Conservation (phyloP, 1,140 invertebrate genomes). For the Papilio helenus region DNA sequence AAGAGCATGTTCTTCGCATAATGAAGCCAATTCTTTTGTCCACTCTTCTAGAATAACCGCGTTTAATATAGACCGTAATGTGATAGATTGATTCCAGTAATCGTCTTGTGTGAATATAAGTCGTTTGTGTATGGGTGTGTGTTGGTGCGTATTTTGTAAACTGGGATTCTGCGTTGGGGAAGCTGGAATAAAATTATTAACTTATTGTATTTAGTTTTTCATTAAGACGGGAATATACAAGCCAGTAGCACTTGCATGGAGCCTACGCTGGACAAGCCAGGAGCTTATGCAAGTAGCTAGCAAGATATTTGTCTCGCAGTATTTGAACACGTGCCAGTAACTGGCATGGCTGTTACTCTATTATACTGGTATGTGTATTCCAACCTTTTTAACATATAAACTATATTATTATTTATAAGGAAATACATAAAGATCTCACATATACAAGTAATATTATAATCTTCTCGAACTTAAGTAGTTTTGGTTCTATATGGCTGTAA, state of each 20-base stretch:
- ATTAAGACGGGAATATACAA: not conserved
- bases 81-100: constrained; percentile 79
- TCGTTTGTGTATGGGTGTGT: constrained; percentile 55
- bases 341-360: no score
- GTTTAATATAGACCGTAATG: constrained; percentile 79
- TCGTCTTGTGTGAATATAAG: constrained; percentile 69
- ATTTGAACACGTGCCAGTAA: no score
- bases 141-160: constrained; percentile 47
- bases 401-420: no score
- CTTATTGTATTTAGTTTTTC: not conserved
- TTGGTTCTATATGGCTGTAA: not conserved
- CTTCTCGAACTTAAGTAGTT: no score
- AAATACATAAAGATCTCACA: not conserved
- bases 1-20: constrained; percentile 95
- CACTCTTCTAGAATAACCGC: constrained; percentile 96
- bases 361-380: no score
- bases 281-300: no score
- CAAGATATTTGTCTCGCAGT: no score
- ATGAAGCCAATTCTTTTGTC: constrained; percentile 95
- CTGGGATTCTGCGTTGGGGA: constrained; percentile 57
- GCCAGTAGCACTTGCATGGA: no score
- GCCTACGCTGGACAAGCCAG: no score
- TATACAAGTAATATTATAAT: not conserved
- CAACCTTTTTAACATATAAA: no score
- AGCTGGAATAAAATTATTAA: constrained; percentile 45